Conservation (phyloP, 2,888 invertebrate genomes). For the Horisme vitalbata region DNA sequence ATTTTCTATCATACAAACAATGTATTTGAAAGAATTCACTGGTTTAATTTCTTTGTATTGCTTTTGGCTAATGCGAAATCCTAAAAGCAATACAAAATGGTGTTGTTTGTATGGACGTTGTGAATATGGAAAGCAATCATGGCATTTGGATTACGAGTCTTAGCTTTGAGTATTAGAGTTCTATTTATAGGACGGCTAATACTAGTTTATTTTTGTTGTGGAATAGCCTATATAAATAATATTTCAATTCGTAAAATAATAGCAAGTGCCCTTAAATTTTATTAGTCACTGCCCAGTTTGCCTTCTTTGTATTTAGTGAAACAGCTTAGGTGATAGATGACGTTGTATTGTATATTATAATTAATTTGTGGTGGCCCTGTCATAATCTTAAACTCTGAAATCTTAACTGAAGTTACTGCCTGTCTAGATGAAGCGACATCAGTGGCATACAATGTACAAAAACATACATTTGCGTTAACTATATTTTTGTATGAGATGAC, state of each 20-base stretch:
- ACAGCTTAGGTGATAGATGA: slow-evolving; percentile 4
- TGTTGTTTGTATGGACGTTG: not conserved
- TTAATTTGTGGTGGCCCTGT: slow-evolving; percentile 2
- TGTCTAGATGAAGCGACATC: no score
- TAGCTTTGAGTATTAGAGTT: no score
- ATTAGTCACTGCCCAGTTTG: slow-evolving; percentile 4
- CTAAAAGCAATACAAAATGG: no score
- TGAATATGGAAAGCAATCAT: slow-evolving; percentile 4
- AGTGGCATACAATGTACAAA: no score
- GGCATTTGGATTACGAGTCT: slow-evolving; percentile 3
- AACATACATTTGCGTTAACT: no score
- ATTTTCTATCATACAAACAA: not conserved
- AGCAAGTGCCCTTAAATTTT: slow-evolving; percentile 15
- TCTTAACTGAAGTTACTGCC: no score
- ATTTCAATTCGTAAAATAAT: not conserved
- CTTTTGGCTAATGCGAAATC: no score
- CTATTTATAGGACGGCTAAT: no score
- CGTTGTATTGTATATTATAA: slow-evolving; percentile 4
- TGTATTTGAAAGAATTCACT: not conserved
- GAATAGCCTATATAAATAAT: not conserved
- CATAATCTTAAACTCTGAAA: no score
- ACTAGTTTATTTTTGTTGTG: no score
- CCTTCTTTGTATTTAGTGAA: slow-evolving; percentile 6
- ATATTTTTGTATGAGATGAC: no score
- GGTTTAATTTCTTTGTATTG: not conserved